phyloP scores from a whole-genome alignment of 2,113 vertebrate species.

The Connochaetes taurinus region DNA sequence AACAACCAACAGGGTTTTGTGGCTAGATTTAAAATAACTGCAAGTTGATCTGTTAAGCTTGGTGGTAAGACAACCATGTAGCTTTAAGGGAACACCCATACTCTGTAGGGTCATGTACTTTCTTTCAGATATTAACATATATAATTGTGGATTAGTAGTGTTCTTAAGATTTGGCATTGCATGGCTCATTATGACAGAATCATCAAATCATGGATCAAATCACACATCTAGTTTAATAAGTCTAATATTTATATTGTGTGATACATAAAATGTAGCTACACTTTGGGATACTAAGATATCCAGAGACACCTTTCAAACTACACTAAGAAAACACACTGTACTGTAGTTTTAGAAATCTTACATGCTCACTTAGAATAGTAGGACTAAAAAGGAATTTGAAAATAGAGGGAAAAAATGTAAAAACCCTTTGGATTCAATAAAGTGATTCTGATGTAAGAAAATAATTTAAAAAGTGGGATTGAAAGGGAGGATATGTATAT shows the following conservation, averaged over 20 bases:
- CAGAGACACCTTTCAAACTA: not conserved
- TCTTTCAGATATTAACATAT: not conserved
- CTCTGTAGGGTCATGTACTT: not conserved
- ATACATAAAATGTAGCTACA: not conserved
- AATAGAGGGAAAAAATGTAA: not conserved
- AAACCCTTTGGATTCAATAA: not conserved
- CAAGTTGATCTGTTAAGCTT: not conserved
- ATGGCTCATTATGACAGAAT: not conserved
- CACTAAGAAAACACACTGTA: not conserved
- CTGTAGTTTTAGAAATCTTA: not conserved
- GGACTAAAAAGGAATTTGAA: not conserved
- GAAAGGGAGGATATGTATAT: not conserved
- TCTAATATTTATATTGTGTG: not conserved
- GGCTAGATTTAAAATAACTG: not conserved
- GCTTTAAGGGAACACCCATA: not conserved
- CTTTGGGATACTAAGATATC: not conserved
- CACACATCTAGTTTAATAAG: not conserved
- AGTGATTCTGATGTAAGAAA: not conserved
- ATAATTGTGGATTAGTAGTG: not conserved
- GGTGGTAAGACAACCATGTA: not conserved
- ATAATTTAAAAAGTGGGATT: not conserved
- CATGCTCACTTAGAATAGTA: not conserved
- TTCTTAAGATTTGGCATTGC: not conserved
- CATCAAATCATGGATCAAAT: not conserved
- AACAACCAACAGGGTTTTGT: not conserved